phyloP scores from a whole-genome alignment of 2,797 vertebrate species.

The Helostoma temminkii region DNA sequence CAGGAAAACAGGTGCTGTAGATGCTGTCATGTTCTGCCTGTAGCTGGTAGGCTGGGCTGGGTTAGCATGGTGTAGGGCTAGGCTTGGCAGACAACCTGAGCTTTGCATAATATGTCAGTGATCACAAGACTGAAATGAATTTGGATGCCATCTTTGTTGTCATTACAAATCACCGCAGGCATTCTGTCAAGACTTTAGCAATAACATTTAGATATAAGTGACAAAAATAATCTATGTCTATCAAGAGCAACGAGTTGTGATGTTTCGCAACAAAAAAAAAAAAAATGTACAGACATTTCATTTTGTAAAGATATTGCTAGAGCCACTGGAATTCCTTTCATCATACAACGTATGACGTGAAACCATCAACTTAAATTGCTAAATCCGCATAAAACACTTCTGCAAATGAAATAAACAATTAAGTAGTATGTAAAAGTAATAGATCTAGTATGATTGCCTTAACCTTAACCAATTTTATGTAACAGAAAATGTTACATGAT shows the following conservation, averaged over 20 bases:
- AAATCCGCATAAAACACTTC: too few species aligned
- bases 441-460: too few species aligned
- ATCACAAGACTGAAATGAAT: slow-evolving; percentile 12
- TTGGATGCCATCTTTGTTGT: not conserved
- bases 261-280: not conserved
- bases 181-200: slow-evolving; percentile 22
- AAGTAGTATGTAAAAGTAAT: too few species aligned
- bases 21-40: slow-evolving; percentile 23
- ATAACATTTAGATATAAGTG: not conserved
- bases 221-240: not conserved
- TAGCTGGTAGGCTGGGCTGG: not conserved
- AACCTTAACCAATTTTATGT: too few species aligned
- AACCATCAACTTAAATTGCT: too few species aligned
- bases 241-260: not conserved
- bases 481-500: too few species aligned
- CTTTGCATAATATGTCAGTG: slow-evolving; percentile 6
- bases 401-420: too few species aligned
- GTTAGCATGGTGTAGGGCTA: not conserved
- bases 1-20: slow-evolving; percentile 40
- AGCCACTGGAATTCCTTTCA: too few species aligned
- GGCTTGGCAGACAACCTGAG: slow-evolving; percentile 1
- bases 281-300: not conserved
- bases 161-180: slow-evolving; percentile 1
- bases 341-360: not conserved
- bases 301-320: too few species aligned